Conservation (phyloP, 2,888 invertebrate species). For the Cerastis leucographa region DNA sequence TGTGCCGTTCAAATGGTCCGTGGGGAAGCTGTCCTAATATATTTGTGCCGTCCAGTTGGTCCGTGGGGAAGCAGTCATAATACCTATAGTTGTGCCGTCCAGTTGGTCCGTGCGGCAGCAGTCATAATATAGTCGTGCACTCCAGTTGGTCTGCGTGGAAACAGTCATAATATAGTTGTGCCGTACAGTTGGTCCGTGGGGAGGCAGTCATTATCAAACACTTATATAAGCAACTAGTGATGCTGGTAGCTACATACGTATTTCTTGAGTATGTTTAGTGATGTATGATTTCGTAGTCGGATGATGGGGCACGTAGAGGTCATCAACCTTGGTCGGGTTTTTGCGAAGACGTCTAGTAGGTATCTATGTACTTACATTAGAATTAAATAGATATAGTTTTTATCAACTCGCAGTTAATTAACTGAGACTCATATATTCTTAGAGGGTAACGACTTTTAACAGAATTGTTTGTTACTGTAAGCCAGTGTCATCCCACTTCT, state of each 20-base stretch:
- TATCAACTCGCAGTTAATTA: background rate
- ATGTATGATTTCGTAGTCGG: constrained; percentile 31
- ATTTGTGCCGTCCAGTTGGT: no score
- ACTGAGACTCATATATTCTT: background rate
- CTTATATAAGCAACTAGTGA: background rate
- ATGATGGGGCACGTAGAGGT: constrained; percentile 36
- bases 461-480: no score
- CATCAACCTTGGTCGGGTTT: constrained; percentile 54
- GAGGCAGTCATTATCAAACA: background rate
- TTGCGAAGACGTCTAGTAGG: constrained; percentile 23
- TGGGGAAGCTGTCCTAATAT: no score
- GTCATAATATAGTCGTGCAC: no score
- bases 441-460: constrained; percentile 26
- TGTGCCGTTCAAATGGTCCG: no score
- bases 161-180: no score
- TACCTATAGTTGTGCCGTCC: no score
- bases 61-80: no score
- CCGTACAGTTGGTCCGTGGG: no score
- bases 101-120: no score
- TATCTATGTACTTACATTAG: constrained; percentile 4
- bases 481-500: no score
- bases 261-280: constrained; percentile 20
- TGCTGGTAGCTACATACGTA: background rate
- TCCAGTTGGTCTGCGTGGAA: no score
- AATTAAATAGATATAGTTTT: constrained; percentile 36